Evolutionary conservation across 2,888 invertebrate genomes (phyloP).

Genomic region (Zygaena filipendulae): DNA sequence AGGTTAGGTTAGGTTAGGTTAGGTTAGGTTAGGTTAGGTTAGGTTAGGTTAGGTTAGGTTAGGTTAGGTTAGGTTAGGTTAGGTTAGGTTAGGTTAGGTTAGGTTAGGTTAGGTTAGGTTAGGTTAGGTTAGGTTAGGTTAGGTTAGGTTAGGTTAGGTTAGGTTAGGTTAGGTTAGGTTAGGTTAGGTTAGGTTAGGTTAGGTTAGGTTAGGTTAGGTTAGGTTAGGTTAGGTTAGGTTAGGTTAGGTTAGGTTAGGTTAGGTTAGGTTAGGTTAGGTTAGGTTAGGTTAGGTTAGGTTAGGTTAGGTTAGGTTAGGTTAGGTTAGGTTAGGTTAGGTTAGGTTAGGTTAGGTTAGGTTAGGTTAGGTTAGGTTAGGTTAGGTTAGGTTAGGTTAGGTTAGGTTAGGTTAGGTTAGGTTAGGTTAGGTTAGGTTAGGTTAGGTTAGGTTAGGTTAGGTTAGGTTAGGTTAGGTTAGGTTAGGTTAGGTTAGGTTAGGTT

Average conservation of each 20-base stretch:
- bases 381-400: constrained; percentile 8
- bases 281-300: constrained; percentile 2
- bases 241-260: constrained; percentile 11
- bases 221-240: constrained; percentile 15
- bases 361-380: constrained; percentile 6
- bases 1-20: constrained; percentile 15
- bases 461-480: constrained; percentile 7
- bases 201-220: constrained; percentile 14
- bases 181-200: constrained; percentile 13
- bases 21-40: constrained; percentile 14
- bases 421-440: constrained; percentile 5
- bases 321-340: constrained; percentile 13
- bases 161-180: constrained; percentile 14
- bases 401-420: constrained; percentile 6
- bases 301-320: constrained; percentile 6
- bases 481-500: no score
- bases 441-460: constrained; percentile 6
- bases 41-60: constrained; percentile 15
- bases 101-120: constrained; percentile 16
- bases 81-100: constrained; percentile 13
- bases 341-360: constrained; percentile 11
- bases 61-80: constrained; percentile 15
- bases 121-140: constrained; percentile 15
- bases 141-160: constrained; percentile 16
- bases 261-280: constrained; percentile 7